These are phyloP conservation scores for Phoenicopterus ruber DNA, from an alignment of 2,113 vertebrate species.

Conservation along the genomic window DNA sequence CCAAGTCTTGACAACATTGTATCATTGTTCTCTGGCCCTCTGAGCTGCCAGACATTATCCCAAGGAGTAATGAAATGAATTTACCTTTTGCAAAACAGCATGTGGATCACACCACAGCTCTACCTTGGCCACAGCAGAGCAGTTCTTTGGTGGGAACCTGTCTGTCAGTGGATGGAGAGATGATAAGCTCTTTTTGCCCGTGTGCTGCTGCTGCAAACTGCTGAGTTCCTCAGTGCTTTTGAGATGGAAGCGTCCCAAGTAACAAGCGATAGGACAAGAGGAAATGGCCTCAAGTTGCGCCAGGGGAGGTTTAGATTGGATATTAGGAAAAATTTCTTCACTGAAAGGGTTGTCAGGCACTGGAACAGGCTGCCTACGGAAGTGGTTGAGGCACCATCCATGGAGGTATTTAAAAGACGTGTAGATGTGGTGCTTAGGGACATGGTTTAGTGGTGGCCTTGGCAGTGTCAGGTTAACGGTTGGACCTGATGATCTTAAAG, in stretches of 20 bases:
- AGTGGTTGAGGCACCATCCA: too few relatives aligned
- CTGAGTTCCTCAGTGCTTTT: background rate
- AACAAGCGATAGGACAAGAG: too few relatives aligned
- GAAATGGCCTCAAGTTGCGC: too few relatives aligned
- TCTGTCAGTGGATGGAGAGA: background rate
- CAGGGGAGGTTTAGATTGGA: too few relatives aligned
- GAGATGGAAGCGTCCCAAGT: background rate
- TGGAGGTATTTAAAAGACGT: too few relatives aligned
- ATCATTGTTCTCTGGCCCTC: background rate
- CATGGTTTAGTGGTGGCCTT: too few relatives aligned
- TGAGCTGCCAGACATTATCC: background rate
- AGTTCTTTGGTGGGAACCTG: background rate
- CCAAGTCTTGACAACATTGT: background rate
- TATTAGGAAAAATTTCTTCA: too few relatives aligned
- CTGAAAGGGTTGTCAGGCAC: too few relatives aligned
- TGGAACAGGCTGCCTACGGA: too few relatives aligned
- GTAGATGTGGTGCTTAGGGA: too few relatives aligned
- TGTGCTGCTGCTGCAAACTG: background rate
- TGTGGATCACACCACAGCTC: background rate
- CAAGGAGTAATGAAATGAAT: background rate
- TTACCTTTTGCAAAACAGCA: background rate
- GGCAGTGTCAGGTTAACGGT: too few relatives aligned
- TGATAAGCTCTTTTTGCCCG: rapidly evolving
- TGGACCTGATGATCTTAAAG: too few relatives aligned
- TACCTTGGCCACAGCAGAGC: background rate